Percentiles rank a stretch among this genome's conserved stretches.
These are phyloP conservation scores for Helicoverpa assulta DNA, from an alignment of 2,888 invertebrate species.

Conservation along the genomic window DNA sequence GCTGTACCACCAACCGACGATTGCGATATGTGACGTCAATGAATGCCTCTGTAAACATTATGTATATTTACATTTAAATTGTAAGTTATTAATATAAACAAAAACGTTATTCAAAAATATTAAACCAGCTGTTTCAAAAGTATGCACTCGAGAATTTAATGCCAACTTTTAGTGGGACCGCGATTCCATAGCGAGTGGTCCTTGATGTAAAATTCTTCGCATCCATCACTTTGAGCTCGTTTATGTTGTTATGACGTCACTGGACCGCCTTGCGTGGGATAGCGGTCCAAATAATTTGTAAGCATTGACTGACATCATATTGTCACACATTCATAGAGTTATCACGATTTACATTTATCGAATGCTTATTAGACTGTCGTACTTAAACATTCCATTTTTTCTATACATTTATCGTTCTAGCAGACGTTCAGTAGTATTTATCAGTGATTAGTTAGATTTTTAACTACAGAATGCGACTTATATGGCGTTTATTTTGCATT, in stretches of 20 bases:
- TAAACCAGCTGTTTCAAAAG: constrained; percentile 75
- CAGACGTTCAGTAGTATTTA: constrained; percentile 75
- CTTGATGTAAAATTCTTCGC: constrained; percentile 14
- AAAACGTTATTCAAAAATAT: constrained; percentile 73
- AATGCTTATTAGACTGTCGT: constrained; percentile 87
- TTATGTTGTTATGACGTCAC: constrained; percentile 37
- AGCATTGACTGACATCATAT: constrained; percentile 85
- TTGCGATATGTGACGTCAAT: constrained; percentile 54
- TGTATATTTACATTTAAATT: constrained; percentile 83
- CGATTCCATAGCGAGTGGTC: constrained; percentile 67
- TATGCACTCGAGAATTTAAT: constrained; percentile 82
- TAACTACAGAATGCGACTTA: constrained; percentile 73
- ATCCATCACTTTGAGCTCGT: constrained; percentile 21
- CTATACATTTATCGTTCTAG: constrained; percentile 80
- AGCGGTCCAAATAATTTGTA: constrained; percentile 73
- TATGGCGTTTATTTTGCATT: constrained; percentile 80
- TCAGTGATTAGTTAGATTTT: constrained; percentile 81
- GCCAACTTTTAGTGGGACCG: constrained; percentile 72
- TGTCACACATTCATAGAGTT: constrained; percentile 75
- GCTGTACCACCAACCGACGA: constrained; percentile 16
- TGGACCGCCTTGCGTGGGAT: constrained; percentile 63
- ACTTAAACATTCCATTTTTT: constrained; percentile 89
- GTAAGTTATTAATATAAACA: constrained; percentile 76
- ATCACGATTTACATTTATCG: constrained; percentile 72
- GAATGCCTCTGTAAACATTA: constrained; percentile 71